These are phyloP conservation scores for Percopsis transmontana DNA, from an alignment of 2,113 vertebrate genomes.

Conservation along the genomic window DNA sequence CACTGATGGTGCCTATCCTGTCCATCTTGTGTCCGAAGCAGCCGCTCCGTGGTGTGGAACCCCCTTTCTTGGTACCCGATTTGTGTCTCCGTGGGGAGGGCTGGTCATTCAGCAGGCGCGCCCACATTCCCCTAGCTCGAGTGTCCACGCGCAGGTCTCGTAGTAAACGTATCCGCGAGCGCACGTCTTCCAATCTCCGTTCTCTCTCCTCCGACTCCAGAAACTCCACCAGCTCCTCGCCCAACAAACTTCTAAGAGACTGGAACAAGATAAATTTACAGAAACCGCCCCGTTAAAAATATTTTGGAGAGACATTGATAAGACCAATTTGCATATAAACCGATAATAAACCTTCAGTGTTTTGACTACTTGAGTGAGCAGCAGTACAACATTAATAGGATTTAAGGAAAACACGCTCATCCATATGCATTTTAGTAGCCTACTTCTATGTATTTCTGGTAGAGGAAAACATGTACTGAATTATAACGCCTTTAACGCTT, in stretches of 20 bases:
- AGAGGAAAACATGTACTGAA: too few relatives aligned
- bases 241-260: slow-evolving; percentile 80
- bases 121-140: slow-evolving; percentile 83
- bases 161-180: slow-evolving; percentile 79
- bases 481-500: too few relatives aligned
- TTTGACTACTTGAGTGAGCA: background rate
- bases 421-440: too few relatives aligned
- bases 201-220: slow-evolving; percentile 80
- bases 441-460: too few relatives aligned
- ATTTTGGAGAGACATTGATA: background rate
- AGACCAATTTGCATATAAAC: background rate
- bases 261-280: slow-evolving; percentile 58
- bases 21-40: slow-evolving; percentile 98
- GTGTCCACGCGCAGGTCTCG: slow-evolving; percentile 85
- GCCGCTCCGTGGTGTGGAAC: slow-evolving; percentile 78
- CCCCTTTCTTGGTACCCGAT: slow-evolving; percentile 84
- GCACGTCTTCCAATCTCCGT: slow-evolving; percentile 72
- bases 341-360: background rate
- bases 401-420: too few relatives aligned
- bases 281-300: slow-evolving; percentile 4
- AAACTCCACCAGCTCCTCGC: slow-evolving; percentile 81
- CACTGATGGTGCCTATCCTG: slow-evolving; percentile 93
- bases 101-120: slow-evolving; percentile 84
- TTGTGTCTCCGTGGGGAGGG: slow-evolving; percentile 80
- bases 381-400: background rate